Conservation (phyloP, 2,797 vertebrate genomes). For the Cyclura pinguis region DNA sequence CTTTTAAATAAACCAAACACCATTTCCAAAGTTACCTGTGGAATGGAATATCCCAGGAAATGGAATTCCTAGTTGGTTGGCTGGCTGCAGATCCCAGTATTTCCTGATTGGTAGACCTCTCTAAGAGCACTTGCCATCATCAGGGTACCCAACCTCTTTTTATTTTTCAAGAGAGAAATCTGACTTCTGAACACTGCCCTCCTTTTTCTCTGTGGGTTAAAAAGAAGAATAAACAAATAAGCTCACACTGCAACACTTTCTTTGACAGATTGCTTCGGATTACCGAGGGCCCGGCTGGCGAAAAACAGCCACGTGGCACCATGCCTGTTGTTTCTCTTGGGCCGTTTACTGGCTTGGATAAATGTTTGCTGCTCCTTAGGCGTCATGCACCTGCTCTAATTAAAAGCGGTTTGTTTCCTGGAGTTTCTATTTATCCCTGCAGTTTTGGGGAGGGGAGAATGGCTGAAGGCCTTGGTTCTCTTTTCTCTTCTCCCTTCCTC, state of each 20-base stretch:
- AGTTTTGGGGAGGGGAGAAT: background rate
- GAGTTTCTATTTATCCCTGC: conserved; percentile 4
- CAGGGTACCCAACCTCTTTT: no score
- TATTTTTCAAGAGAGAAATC: background rate
- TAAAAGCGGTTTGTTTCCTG: conserved; percentile 34
- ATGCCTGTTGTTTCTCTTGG: background rate
- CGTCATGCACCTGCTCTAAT: conserved; percentile 21
- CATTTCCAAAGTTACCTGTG: no score
- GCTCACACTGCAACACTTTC: background rate
- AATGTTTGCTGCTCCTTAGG: conserved; percentile 7
- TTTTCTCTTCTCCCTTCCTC: background rate
- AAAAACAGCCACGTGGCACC: background rate
- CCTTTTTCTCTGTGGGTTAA: no score
- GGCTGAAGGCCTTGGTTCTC: background rate
- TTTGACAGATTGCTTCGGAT: background rate
- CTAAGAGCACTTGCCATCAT: no score
- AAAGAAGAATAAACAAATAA: background rate
- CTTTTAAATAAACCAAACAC: no score
- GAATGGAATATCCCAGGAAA: no score
- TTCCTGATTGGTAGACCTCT: no score
- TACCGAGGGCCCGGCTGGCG: background rate
- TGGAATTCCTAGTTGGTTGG: no score
- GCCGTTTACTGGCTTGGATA: background rate
- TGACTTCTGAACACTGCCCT: background rate
- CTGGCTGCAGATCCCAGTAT: no score